A percentile compares a stretch with the other conserved stretches of the same genome.
Evolutionary conservation across 2,888 invertebrate genomes (phyloP).

Genomic region (Microdon myrmicae): DNA sequence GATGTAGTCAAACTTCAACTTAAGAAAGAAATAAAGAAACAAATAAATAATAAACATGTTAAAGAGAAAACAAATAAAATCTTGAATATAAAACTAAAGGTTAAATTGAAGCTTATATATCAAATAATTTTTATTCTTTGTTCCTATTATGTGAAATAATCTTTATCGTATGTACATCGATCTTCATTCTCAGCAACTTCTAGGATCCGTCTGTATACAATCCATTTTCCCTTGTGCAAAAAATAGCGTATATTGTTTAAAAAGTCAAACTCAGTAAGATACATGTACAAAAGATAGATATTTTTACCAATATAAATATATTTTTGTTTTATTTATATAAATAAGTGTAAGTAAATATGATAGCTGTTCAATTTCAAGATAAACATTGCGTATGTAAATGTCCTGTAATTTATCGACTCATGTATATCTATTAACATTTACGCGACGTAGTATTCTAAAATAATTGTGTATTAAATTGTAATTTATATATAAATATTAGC

Average conservation of each 20-base stretch:
- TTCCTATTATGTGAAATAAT: conserved; percentile 42
- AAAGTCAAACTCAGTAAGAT: conserved; percentile 12
- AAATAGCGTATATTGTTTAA: no score
- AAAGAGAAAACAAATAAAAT: conserved; percentile 2
- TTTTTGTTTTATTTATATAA: no score
- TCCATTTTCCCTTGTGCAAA: no score
- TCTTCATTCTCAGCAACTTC: no score
- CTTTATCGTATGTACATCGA: conserved; percentile 8
- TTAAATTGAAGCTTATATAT: neutral
- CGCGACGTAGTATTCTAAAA: conserved; percentile 16
- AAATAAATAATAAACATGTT: conserved; percentile 14
- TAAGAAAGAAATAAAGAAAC: conserved; percentile 6
- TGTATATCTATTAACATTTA: conserved; percentile 2
- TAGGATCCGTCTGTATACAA: no score
- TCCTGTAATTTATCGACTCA: conserved; percentile 28
- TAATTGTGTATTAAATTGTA: conserved; percentile 24
- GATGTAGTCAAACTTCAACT: conserved; percentile 15
- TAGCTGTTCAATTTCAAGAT: no score
- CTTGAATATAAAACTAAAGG: neutral
- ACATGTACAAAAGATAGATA: conserved; percentile 20
- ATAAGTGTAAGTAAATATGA: no score
- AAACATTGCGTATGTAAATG: conserved; percentile 27
- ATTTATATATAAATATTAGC: conserved; percentile 24
- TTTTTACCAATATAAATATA: conserved; percentile 12
- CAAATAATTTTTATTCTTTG: conserved; percentile 18